Base-by-base conservation (phyloP, 2,888 invertebrate genomes). In the Andrena dorsata region DNA sequence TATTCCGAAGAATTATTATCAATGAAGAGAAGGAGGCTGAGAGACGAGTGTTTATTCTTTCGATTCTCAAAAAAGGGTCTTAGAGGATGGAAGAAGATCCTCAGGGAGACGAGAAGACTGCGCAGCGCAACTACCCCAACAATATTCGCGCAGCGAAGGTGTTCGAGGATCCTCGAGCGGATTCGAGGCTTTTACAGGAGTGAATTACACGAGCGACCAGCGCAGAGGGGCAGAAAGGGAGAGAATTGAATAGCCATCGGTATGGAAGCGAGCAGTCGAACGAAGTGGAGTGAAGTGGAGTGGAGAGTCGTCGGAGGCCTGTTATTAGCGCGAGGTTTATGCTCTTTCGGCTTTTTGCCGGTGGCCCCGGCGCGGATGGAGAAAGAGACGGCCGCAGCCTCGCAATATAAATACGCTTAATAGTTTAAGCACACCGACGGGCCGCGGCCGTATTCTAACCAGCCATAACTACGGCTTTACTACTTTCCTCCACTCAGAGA, bases 341-440 rank as follows among this genome's bases (percentile, higher is more conserved):
- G 93, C 93, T 92, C 92, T 92, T 93, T 93, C 91, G 91, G 88
- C 88, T 93, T 93, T 93, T 93, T 93, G 93, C 92, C 89, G 87
- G 84, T 92, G 92, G 92, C 91, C 86, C 90, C 90, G 90, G 83
- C 72, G 73, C 61, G 65, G 80, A 68, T 47, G 56, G 64, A 73
- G 78, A 80, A 76, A 73, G 89, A 91, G 91, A 92, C 90, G 91
- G 87, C 86, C 90, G 87, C 89, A 91, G 90, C 90, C 89, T 91
- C 91, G 92, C 92, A 93, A 93, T 93, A 93, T 93, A 93, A 93
- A 93, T 93, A 93, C 93, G 91, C 91, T 93, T 93, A 93, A 93
- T 93, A 93, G 93, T 93, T 93, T 93, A 93, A 93, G 93, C 93
- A 93, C 92, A 92, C 92, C 90, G 89, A 89, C 91, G 82, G 87